Evolutionary conservation across 2,888 invertebrate species (phyloP).

Genomic region (Tetropium fuscum): DNA sequence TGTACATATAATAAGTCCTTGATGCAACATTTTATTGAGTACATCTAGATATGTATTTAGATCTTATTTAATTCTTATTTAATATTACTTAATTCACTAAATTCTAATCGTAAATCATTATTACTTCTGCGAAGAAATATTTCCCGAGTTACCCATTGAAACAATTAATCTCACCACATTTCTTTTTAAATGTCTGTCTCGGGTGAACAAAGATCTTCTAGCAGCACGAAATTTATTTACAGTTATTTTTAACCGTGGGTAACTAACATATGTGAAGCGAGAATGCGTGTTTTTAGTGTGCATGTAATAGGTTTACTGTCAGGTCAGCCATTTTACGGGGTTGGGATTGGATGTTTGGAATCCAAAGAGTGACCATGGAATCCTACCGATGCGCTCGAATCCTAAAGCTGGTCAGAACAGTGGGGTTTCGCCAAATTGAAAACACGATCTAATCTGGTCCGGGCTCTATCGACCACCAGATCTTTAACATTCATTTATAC

Average conservation of each 20-base stretch:
- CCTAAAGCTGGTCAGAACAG: conserved; percentile 55
- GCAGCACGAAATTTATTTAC: conserved; percentile 26
- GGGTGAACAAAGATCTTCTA: conserved; percentile 15
- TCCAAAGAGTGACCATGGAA: conserved; percentile 52
- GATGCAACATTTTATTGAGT: too few species aligned
- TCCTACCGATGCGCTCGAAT: conserved; percentile 53
- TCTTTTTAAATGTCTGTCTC: background rate
- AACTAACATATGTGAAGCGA: conserved; percentile 41
- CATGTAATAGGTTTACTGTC: conserved; percentile 42
- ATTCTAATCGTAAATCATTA: too few species aligned
- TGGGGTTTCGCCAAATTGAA: conserved; percentile 61
- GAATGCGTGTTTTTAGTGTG: conserved; percentile 41
- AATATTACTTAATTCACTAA: too few species aligned
- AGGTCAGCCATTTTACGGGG: conserved; percentile 51
- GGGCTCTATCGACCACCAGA: conserved; percentile 44
- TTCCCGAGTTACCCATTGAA: too few species aligned
- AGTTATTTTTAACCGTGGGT: conserved; percentile 43
- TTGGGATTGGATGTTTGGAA: conserved; percentile 51
- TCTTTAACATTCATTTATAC: conserved; percentile 37
- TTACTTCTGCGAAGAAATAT: too few species aligned
- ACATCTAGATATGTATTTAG: too few species aligned
- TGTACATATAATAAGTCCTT: too few species aligned
- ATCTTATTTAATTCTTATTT: too few species aligned
- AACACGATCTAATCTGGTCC: conserved; percentile 56
- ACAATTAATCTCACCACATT: conserved; percentile 1